These are phyloP conservation scores for Glaucopsyche alexis DNA, from an alignment of 2,888 invertebrate genomes.

Conservation along the genomic window DNA sequence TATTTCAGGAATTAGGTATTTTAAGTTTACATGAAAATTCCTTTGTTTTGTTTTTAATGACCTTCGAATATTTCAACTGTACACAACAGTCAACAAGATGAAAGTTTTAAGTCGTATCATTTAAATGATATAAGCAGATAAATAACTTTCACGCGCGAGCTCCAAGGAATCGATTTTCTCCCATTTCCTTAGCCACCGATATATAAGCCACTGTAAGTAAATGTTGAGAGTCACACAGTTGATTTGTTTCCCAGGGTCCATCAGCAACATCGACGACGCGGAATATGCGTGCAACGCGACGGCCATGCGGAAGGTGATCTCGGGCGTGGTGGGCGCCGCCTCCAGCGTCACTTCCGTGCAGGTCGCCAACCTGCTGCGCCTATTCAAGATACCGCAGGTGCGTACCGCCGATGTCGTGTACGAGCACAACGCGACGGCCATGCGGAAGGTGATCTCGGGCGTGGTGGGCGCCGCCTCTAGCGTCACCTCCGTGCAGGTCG, in stretches of 20 bases:
- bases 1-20: background rate
- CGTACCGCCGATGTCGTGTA: conserved; percentile 58
- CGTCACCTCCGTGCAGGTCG: no score
- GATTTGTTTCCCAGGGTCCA: conserved; percentile 85
- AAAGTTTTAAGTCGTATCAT: background rate
- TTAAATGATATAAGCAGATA: background rate
- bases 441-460: no score
- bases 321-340: conserved; percentile 68
- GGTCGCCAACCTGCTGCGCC: conserved; percentile 90
- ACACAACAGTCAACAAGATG: background rate
- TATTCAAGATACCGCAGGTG: conserved; percentile 93
- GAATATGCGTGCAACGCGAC: conserved; percentile 92
- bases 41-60: background rate
- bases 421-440: no score
- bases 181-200: no score
- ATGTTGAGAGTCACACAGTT: no score
- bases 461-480: no score
- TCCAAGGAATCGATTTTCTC: no score
- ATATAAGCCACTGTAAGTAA: no score
- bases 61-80: background rate
- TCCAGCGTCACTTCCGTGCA: conserved; percentile 98
- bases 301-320: no score
- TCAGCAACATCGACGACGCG: conserved; percentile 94
- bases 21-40: background rate
- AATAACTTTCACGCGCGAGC: no score